Base-by-base conservation (phyloP, 2,888 invertebrate genomes). In the Trachelus stipa region DNA sequence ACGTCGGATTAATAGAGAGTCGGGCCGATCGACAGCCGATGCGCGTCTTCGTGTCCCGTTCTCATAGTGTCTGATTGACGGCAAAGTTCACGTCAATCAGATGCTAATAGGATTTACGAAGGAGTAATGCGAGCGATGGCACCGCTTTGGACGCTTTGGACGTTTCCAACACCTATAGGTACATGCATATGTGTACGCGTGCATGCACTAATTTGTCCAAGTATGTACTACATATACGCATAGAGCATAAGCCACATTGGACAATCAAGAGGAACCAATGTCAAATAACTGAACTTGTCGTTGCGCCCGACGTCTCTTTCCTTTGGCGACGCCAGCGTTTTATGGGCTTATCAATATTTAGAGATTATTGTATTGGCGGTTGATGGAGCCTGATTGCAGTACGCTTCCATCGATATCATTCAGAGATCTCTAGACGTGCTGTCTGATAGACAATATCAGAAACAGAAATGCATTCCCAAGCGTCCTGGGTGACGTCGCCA, bases 71-170 rank as follows among this genome's bases (percentile, higher is more conserved):
- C 30, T 69, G 80, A 82, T 81, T 81, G 83, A 80, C 81, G 78
- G 76, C 37, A 74, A 75, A 73, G 74, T 77, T 75, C 71, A 75
- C 78, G 79, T 83, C 82, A 78, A 79, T 81, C 80, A 79, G 74
- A 35, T 75, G 68, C 82, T 81, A 81, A 81, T 82, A 81, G 81
- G 81, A 82, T 83, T 81, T 76, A 76, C 76, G 71, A 12, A 37
- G 37, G 77, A 40, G 79, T 79, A 80, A 76, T 75, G 79, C 79
- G 68, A 35, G 33, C n/a, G 75, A 37, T 15, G 37, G 37, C 37
- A 12, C 4, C 37, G 37, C 37, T 37, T 37, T 0, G 12, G 12
- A 37, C 12, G 12, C 37, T 37, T 12, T 1, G 11, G 35, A 35
- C 11, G 3, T 1, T 12, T 4, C 12, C 1, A 12, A 37, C 37